Base-by-base conservation (phyloP, 2,888 invertebrate species). In the Lamproptera curius region DNA sequence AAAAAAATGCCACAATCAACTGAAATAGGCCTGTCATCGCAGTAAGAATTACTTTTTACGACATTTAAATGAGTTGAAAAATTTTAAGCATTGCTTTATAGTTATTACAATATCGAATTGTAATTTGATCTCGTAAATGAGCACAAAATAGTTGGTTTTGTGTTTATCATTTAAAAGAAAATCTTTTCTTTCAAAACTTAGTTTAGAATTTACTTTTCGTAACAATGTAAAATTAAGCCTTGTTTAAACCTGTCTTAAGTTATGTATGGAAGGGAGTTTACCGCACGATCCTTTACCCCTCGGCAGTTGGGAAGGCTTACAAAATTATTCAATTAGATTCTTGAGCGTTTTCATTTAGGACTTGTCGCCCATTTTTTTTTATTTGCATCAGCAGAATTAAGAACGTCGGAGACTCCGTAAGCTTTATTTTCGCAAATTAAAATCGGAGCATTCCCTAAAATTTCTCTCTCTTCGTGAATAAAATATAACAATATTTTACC, bases 241-340 rank as follows among this genome's bases (percentile, higher is more conserved):
- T 15, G 23, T 20, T 39, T 46, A 23, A 46, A n/a, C 20, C 23
- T 15, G 34, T 36, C 23, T 17, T n/a, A 1, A 34, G 16, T 36
- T 40, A 46, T 35, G 26, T 16, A 36, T n/a, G 37, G 33, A 38
- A 42, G 42, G 38, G 42, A 46, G 50, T 37, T 42, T 31, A 28
- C 36, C 49, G 38, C 39, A 38, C 39, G 42, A 35, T 28, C 20
- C 40, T 41, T 45, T 23, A 40, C 46, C 51, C 46, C 38, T 35
- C 33, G 42, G 50, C 42, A 46, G 45, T 43, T 46, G 36, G 34
- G 40, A 31, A 35, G 35, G 46, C 40, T 39, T 42, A 72, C 73
- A 63, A 78, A 77, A 77, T 82, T 77, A 80, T 79, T 79, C 76
- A 77, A 78, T 81, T 79, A 76, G 67, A 66, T 71, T 72, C 76